These are phyloP conservation scores for Aurelia coerulea DNA, from an alignment of 30 jellyfish, hydroid and myxozoan species.

Conservation along the genomic window DNA sequence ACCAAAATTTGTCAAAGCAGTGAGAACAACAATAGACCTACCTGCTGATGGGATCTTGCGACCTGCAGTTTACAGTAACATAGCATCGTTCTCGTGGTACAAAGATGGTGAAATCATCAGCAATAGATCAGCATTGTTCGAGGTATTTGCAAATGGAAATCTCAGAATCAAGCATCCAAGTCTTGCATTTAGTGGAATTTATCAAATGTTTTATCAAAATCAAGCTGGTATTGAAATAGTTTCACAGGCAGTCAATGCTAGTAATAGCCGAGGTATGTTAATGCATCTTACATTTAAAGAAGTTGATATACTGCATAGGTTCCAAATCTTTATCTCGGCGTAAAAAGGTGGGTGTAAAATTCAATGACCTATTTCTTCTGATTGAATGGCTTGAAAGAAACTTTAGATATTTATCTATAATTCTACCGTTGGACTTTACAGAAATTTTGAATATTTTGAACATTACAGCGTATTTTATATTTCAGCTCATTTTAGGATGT, in stretches of 20 bases:
- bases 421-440: too few relatives aligned
- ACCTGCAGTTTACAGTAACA: conserved; percentile 5
- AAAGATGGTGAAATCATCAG: conserved; percentile 25
- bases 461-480: too few relatives aligned
- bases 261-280: too few relatives aligned
- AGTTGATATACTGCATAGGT: too few relatives aligned
- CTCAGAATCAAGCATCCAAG: conserved; percentile 17
- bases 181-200: conserved; percentile 13
- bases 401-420: too few relatives aligned
- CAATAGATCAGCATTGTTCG: conserved; percentile 10
- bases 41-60: conserved; percentile 10
- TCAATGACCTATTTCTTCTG: too few relatives aligned
- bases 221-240: conserved; percentile 24
- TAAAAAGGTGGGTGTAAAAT: too few relatives aligned
- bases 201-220: conserved; percentile 21
- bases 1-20: conserved; percentile 13
- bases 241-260: not conserved
- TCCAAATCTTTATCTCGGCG: too few relatives aligned
- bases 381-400: too few relatives aligned
- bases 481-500: too few relatives aligned
- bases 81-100: conserved; percentile 23
- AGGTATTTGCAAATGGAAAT: conserved; percentile 9
- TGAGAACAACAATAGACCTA: not conserved
- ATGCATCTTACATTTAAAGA: too few relatives aligned
- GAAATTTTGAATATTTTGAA: too few relatives aligned